A percentile compares a stretch with the other conserved stretches of the same genome.
phyloP scores from a whole-genome alignment of 92 coral and sea anemone genomes.

The Zoanthus solanderi region DNA sequence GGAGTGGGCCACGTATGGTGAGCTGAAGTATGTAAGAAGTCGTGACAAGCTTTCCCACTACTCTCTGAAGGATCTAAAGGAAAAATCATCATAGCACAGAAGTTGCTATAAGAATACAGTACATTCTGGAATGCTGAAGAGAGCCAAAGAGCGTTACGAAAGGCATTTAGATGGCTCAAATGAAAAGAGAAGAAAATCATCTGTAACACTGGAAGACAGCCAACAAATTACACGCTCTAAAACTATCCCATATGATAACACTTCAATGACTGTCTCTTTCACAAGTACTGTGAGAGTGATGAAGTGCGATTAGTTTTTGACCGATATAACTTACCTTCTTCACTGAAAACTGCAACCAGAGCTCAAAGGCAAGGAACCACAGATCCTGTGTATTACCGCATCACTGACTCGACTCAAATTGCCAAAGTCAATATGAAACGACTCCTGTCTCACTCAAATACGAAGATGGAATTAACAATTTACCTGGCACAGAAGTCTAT shows the following conservation, averaged over 20 bases:
- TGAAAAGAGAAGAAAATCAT: background rate
- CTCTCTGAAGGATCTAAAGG: background rate
- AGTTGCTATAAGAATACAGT: background rate
- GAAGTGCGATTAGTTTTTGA: background rate
- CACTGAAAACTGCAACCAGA: conserved; percentile 21
- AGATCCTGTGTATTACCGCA: background rate
- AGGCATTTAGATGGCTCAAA: background rate
- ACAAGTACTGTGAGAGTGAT: background rate
- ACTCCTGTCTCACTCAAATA: conserved; percentile 48
- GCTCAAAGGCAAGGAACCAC: conserved; percentile 40
- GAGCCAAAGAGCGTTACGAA: background rate
- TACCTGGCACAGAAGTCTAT: conserved; percentile 40
- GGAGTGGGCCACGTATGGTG: no score
- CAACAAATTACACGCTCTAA: background rate
- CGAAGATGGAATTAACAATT: conserved; percentile 59
- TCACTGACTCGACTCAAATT: background rate
- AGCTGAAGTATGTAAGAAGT: no score
- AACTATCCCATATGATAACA: background rate
- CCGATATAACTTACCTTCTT: background rate
- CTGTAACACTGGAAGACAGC: background rate
- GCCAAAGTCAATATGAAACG: conserved; percentile 25
- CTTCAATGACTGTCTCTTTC: background rate
- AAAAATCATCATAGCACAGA: background rate
- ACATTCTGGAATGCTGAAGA: background rate
- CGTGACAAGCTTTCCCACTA: no score